phyloP scores from a whole-genome alignment of 2,888 invertebrate species.

The Arctia plantaginis region DNA sequence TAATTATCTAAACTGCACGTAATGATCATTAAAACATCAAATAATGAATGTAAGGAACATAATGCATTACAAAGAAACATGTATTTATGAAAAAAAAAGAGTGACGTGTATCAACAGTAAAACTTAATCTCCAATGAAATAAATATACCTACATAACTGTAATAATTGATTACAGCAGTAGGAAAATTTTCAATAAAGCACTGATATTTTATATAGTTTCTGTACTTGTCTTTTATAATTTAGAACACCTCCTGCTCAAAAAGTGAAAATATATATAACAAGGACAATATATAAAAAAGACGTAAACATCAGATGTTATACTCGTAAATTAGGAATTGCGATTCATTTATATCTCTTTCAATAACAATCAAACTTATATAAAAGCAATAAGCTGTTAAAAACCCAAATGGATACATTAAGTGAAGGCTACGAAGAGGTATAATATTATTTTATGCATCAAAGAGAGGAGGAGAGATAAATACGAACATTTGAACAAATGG shows the following conservation, averaged over 20 bases:
- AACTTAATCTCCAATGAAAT: background rate
- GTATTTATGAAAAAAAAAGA: background rate
- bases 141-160: no score
- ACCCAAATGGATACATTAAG: constrained; percentile 11
- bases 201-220: no score
- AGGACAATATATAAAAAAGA: background rate
- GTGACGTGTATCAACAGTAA: background rate
- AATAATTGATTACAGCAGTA: no score
- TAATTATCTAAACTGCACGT: no score
- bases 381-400: constrained; percentile 15
- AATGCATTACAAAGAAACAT: background rate
- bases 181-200: no score
- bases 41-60: no score
- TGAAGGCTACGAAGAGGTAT: constrained; percentile 18
- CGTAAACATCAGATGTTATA: background rate
- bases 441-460: constrained; percentile 22
- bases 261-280: background rate
- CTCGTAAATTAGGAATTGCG: background rate
- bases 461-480: constrained; percentile 16
- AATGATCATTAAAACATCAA: no score
- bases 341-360: background rate
- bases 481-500: constrained; percentile 16
- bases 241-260: background rate
- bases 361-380: constrained; percentile 9
- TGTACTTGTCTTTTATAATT: background rate